These are phyloP conservation scores for Ypsolopha scabrella DNA, from an alignment of 2,888 invertebrate genomes.

Conservation along the genomic window DNA sequence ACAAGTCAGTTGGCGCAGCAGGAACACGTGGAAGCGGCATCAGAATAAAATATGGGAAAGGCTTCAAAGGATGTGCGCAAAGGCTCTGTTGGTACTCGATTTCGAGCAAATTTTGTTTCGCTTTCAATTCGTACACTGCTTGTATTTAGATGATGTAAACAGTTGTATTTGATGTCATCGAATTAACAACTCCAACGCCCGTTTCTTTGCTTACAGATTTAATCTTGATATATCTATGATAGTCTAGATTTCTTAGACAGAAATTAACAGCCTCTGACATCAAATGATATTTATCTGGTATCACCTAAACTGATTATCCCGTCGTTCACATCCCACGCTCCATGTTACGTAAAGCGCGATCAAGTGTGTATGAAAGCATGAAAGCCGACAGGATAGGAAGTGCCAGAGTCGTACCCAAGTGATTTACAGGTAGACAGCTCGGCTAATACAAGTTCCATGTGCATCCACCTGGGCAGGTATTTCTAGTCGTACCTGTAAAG, in stretches of 20 bases:
- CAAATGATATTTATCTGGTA: neutral
- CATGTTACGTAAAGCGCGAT: constrained; percentile 3
- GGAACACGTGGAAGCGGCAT: neutral
- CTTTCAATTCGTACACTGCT: no score
- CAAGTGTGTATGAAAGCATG: constrained; percentile 1
- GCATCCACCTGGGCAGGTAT: neutral
- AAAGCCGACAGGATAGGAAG: constrained; percentile 4
- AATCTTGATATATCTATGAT: neutral
- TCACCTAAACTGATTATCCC: constrained; percentile 1
- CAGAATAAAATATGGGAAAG: neutral
- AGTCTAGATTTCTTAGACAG: neutral
- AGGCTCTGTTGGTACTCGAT: no score
- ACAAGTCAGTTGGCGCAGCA: neutral
- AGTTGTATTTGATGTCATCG: no score
- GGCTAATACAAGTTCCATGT: neutral
- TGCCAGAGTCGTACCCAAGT: neutral
- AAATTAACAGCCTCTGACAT: neutral
- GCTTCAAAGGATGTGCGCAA: neutral
- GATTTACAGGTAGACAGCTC: constrained; percentile 3
- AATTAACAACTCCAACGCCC: no score
- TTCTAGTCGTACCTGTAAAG: no score
- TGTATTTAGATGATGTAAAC: no score
- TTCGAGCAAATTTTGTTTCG: neutral
- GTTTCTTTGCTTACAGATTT: no score
- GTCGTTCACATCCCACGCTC: neutral